A percentile compares a stretch with the other conserved stretches of the same genome.
These are phyloP conservation scores for Pteruthius melanotis DNA, from an alignment of 2,113 vertebrate genomes.

Conservation along the genomic window DNA sequence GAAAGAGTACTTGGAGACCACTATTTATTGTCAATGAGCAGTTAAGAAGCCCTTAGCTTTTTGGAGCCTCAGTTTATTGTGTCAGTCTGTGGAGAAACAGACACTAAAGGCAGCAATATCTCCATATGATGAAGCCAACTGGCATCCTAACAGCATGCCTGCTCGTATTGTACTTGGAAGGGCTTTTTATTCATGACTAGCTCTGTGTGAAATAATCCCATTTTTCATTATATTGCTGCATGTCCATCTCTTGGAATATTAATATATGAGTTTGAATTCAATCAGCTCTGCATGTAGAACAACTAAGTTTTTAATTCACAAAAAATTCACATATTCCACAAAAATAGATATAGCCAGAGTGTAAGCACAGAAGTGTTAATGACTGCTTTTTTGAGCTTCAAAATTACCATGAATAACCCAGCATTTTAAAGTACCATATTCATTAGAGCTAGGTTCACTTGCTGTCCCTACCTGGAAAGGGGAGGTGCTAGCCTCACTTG, in stretches of 20 bases:
- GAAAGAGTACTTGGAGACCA: slow-evolving; percentile 56
- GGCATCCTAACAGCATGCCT: slow-evolving; percentile 34
- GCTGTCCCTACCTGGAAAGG: background rate
- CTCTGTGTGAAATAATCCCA: slow-evolving; percentile 33
- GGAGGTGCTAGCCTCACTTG: background rate
- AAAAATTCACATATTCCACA: background rate
- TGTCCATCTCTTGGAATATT: slow-evolving; percentile 13
- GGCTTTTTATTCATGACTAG: slow-evolving; percentile 17
- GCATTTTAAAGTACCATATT: background rate
- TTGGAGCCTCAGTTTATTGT: slow-evolving; percentile 33
- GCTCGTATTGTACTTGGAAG: slow-evolving; percentile 36
- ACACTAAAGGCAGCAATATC: slow-evolving; percentile 46
- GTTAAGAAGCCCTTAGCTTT: slow-evolving; percentile 57
- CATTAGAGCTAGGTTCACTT: background rate
- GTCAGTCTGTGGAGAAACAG: slow-evolving; percentile 51
- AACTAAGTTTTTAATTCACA: background rate
- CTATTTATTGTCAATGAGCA: slow-evolving; percentile 53
- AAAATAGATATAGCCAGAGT: background rate
- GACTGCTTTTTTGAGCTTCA: background rate
- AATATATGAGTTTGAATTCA: background rate
- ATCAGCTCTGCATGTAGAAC: background rate
- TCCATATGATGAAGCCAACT: slow-evolving; percentile 47
- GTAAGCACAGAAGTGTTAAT: background rate
- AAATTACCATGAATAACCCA: background rate
- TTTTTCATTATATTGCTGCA: background rate